phyloP scores from a whole-genome alignment of 1,140 invertebrate species.

The Amyelois transitella region DNA sequence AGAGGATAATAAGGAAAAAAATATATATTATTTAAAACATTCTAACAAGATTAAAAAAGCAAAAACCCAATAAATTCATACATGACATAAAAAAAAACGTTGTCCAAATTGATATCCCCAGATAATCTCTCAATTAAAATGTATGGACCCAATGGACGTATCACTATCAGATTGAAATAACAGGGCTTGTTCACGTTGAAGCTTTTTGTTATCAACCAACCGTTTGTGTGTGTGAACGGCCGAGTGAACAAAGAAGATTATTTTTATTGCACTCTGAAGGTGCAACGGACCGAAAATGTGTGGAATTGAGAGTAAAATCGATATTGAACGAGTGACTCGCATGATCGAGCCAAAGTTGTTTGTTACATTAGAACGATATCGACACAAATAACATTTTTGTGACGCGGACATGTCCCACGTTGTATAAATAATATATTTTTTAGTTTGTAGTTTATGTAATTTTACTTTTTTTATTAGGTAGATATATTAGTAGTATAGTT shows the following conservation, averaged over 20 bases:
- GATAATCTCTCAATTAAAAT: constrained; percentile 20
- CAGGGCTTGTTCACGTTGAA: constrained; percentile 33
- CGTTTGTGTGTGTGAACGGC: constrained; percentile 38
- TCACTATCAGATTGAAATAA: constrained; percentile 46
- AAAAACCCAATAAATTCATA: neutral
- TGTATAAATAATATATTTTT: neutral
- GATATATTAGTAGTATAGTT: too few relatives aligned
- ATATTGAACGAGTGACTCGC: constrained; percentile 16
- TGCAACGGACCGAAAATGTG: constrained; percentile 52
- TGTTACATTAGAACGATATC: too few relatives aligned
- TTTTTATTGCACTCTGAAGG: constrained; percentile 66
- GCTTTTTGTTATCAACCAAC: constrained; percentile 47
- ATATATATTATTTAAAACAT: neutral
- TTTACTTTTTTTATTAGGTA: too few relatives aligned
- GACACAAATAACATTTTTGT: too few relatives aligned
- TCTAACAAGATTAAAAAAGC: neutral
- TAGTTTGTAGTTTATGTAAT: neutral
- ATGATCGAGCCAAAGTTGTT: too few relatives aligned
- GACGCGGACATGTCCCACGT: neutral
- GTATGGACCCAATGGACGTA: constrained; percentile 22
- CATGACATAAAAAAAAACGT: constrained; percentile 5
- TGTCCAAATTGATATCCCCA: neutral
- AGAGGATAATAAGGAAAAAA: too few relatives aligned
- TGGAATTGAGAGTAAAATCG: constrained; percentile 54
- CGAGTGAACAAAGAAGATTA: constrained; percentile 62